Evolutionary conservation across 2,888 invertebrate species (phyloP).

Genomic region (Ommatoiulus sabulosus): DNA sequence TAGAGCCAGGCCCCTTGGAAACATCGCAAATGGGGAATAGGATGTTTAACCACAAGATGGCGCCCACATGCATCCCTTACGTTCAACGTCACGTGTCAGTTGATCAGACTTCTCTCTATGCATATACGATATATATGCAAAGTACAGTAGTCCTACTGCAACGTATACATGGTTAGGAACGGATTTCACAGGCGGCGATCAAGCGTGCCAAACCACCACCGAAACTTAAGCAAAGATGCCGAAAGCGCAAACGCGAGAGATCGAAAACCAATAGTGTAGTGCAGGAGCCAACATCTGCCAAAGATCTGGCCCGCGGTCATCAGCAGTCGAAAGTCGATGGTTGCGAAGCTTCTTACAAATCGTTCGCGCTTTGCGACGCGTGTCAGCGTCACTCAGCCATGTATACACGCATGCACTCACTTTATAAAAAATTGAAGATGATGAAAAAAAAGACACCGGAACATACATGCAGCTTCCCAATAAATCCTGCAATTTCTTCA

Average conservation of each 20-base stretch:
- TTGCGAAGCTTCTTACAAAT: neutral
- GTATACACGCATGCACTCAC: too few relatives aligned
- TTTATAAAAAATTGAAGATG: too few relatives aligned
- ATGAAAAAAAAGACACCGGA: too few relatives aligned
- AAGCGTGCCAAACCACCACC: neutral
- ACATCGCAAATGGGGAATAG: too few relatives aligned
- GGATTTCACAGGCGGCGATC: conserved; percentile 19
- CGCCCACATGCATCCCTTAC: too few relatives aligned
- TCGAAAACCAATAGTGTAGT: conserved; percentile 6
- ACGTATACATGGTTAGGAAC: neutral
- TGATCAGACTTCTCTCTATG: too few relatives aligned
- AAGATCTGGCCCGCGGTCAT: neutral
- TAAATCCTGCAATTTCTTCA: too few relatives aligned
- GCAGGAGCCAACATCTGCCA: neutral
- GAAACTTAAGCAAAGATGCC: neutral
- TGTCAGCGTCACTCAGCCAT: too few relatives aligned
- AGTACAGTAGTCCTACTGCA: neutral
- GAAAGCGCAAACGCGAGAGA: neutral
- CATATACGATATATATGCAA: neutral
- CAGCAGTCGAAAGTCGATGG: neutral
- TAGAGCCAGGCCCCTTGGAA: too few relatives aligned
- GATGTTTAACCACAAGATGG: too few relatives aligned
- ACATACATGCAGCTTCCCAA: too few relatives aligned
- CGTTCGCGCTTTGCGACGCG: neutral
- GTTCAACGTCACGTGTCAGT: too few relatives aligned